Conservation (phyloP, 2,888 invertebrate genomes). For the Epicampocera succincta region DNA sequence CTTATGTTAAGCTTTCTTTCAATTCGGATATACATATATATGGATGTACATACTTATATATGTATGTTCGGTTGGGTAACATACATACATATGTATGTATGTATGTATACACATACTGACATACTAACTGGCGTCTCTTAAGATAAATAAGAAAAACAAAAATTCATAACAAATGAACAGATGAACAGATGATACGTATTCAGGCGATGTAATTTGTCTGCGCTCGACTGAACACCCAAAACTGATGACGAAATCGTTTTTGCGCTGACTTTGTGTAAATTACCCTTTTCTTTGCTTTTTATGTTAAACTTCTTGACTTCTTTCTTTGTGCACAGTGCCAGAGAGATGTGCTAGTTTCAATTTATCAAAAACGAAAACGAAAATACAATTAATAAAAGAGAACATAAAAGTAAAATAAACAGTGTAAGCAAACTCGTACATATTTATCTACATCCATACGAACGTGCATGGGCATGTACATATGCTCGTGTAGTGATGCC, state of each 20-base stretch:
- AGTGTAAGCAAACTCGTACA: too few species aligned
- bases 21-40: too few species aligned
- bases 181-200: constrained; percentile 12
- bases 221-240: constrained; percentile 43
- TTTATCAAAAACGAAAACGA: constrained; percentile 26
- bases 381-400: not conserved
- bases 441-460: too few species aligned
- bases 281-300: constrained; percentile 24
- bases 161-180: too few species aligned
- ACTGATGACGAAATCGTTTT: constrained; percentile 40
- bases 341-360: constrained; percentile 57
- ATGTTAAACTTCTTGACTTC: constrained; percentile 11
- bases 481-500: too few species aligned
- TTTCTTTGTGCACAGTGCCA: constrained; percentile 27
- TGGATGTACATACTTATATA: too few species aligned
- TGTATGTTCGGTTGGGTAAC: too few species aligned
- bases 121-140: not conserved
- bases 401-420: too few species aligned
- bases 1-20: too few species aligned
- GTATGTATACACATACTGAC: too few species aligned
- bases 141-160: not conserved
- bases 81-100: too few species aligned
- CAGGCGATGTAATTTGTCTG: constrained; percentile 11
- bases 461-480: too few species aligned
- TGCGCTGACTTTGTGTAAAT: constrained; percentile 38